phyloP scores from a whole-genome alignment of 2,797 vertebrate genomes.

The Zenarchopterus dispar region DNA sequence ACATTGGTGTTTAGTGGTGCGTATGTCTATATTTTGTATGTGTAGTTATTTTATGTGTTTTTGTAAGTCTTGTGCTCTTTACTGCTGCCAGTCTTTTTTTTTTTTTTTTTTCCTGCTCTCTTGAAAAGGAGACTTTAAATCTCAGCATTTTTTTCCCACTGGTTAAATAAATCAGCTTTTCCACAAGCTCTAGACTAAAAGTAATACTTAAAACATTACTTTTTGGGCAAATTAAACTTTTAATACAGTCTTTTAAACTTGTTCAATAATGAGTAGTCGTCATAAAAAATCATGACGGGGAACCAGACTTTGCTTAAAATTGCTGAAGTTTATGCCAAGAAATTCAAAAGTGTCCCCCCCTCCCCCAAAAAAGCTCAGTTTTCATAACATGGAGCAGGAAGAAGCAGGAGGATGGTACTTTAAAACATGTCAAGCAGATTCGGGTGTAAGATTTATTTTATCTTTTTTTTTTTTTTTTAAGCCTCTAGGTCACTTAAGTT shows the following conservation, averaged over 20 bases:
- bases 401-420: not conserved
- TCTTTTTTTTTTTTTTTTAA: not conserved
- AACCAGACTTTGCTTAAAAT: constrained; percentile 14
- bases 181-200: too few species aligned
- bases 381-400: constrained; percentile 1
- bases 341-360: constrained; percentile 4
- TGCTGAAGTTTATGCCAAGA: constrained; percentile 11
- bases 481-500: not conserved
- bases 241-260: constrained; percentile 23
- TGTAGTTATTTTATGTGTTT: too few species aligned
- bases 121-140: too few species aligned
- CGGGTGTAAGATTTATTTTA: not conserved
- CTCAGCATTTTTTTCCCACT: too few species aligned
- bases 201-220: not conserved
- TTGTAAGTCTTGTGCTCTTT: too few species aligned
- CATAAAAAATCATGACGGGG: not conserved
- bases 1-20: too few species aligned
- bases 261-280: not conserved
- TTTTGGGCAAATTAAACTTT: not conserved
- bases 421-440: not conserved
- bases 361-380: not conserved
- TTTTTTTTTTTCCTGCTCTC: too few species aligned
- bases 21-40: too few species aligned
- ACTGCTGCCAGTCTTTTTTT: too few species aligned
- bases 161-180: too few species aligned